Base-by-base conservation (phyloP, 2,888 invertebrate species). In the Heliconius sara region DNA sequence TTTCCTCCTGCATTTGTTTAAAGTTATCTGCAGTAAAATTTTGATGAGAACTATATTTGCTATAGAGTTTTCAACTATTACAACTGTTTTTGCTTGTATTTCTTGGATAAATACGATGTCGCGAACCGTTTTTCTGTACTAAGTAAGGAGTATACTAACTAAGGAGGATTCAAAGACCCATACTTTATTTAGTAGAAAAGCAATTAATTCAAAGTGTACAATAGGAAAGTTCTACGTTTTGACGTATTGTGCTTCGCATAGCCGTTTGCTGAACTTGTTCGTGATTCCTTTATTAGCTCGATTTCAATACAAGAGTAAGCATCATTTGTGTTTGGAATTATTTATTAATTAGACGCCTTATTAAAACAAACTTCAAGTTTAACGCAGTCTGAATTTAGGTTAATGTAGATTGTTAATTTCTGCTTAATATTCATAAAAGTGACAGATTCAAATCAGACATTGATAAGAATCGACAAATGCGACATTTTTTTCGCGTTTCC, bases 151-250 rank as follows among this genome's bases (percentile, higher is more conserved):
- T 52, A 19, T 52, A 52, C 52, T 52, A 52, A 52, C 52, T 19
- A 79, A 75, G 75, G 72, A 72, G 75, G 71, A 76, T 78, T 78
- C 81, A 81, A 78, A 79, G 80, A 79, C 76, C 79, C 77, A 79
- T 81, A 81, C 79, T 82, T 82, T 82, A 82, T 81, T 82, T 80
- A 79, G 80, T 71, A 80, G 81, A 80, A 90, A 90, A 91, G 93
- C 93, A 93, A 94, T 94, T 93, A 93, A 94, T 93, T 92, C 89
- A 88, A 88, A 90, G 89, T 91, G 87, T 89, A 94, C 94, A 94
- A 94, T 93, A 90, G 92, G 91, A 92, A 94, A 94, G 89, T 93
- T 93, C 88, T 84, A 87, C 88, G 89, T 91, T 92, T 91, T 92
- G 93, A 93, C 91, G 93, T 90, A 92, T 94, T 94, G 93, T 93